Conservation (phyloP, 2,888 invertebrate species). For the Notocelia uddmanniana region DNA sequence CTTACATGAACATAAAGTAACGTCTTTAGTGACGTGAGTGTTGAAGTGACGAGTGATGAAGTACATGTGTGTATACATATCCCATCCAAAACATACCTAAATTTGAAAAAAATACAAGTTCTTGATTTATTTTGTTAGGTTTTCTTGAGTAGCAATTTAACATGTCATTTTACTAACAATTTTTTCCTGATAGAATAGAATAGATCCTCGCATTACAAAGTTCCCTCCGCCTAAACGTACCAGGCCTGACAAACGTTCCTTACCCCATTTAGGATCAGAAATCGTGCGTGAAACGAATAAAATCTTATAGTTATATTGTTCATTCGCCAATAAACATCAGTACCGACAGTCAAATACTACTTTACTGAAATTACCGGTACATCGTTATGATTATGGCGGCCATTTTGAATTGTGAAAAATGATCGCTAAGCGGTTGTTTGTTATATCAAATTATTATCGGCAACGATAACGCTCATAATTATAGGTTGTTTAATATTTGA, state of each 20-base stretch:
- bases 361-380: constrained; percentile 30
- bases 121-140: too few relatives aligned
- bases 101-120: too few relatives aligned
- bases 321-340: constrained; percentile 31
- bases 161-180: too few relatives aligned
- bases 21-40: too few relatives aligned
- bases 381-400: constrained; percentile 29
- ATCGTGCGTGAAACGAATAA: constrained; percentile 40
- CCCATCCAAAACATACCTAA: too few relatives aligned
- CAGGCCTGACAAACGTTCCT: constrained; percentile 27
- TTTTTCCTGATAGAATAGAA: background rate
- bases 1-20: too few relatives aligned
- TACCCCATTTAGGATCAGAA: constrained; percentile 24
- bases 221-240: background rate
- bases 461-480: constrained; percentile 15
- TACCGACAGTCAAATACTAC: constrained; percentile 3
- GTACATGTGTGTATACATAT: too few relatives aligned
- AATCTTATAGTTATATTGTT: constrained; percentile 34
- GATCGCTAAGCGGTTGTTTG: constrained; percentile 15
- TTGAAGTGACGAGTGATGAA: too few relatives aligned
- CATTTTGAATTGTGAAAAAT: constrained; percentile 36
- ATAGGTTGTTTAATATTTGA: background rate
- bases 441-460: constrained; percentile 15
- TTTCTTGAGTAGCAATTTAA: too few relatives aligned
- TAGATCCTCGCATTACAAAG: background rate